Evolutionary conservation across 2,797 vertebrate genomes (phyloP).

Genomic region (Salarias fasciatus): DNA sequence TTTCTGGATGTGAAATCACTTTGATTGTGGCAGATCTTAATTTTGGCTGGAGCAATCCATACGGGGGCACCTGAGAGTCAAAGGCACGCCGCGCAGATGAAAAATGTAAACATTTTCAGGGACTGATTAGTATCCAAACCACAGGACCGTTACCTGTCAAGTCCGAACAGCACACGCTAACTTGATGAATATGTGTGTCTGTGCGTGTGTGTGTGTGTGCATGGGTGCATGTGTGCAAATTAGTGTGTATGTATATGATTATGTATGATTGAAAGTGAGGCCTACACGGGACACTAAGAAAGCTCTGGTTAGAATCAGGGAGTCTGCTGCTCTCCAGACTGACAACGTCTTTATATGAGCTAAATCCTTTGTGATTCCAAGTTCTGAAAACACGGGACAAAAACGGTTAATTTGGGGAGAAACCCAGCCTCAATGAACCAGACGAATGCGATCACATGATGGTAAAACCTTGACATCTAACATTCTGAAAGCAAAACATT

Average conservation of each 20-base stretch:
- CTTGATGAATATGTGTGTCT: constrained; percentile 69
- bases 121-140: constrained; percentile 82
- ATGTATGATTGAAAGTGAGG: constrained; percentile 75
- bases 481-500: too few species aligned
- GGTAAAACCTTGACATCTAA: constrained; percentile 2
- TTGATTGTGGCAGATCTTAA: constrained; percentile 65
- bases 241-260: constrained; percentile 69
- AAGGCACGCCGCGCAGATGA: constrained; percentile 56
- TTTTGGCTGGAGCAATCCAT: constrained; percentile 62
- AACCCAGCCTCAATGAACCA: constrained; percentile 63
- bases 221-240: constrained; percentile 52
- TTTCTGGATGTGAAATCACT: constrained; percentile 45
- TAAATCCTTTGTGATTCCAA: constrained; percentile 71
- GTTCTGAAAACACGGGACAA: constrained; percentile 59
- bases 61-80: constrained; percentile 72
- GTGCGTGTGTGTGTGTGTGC: constrained; percentile 46
- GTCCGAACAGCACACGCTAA: constrained; percentile 60
- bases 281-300: constrained; percentile 64
- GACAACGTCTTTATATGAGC: constrained; percentile 74
- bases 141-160: constrained; percentile 81
- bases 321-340: constrained; percentile 54
- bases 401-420: constrained; percentile 43
- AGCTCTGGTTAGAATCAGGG: constrained; percentile 84
- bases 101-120: constrained; percentile 82
- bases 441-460: constrained; percentile 35